These are phyloP conservation scores for Cochlearius cochlearius DNA, from an alignment of 2,113 vertebrate species.

Conservation along the genomic window DNA sequence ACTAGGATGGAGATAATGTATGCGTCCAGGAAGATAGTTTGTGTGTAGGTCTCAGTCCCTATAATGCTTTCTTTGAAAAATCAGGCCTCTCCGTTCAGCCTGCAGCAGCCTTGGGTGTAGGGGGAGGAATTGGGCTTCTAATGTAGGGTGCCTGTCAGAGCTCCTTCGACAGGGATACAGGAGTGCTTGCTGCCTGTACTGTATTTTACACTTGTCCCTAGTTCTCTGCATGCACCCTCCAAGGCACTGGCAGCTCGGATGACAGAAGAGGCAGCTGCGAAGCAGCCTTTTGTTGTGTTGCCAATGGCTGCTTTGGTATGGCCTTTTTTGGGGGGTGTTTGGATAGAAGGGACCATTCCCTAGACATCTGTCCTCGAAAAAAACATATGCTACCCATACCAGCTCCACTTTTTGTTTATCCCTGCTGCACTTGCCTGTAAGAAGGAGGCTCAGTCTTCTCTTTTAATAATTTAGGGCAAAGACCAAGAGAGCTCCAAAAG, in stretches of 20 bases:
- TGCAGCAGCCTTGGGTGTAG: not conserved
- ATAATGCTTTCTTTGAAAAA: not conserved
- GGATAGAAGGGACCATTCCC: not conserved
- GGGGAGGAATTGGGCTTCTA: not conserved
- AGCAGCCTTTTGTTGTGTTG: not conserved
- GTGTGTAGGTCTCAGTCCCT: not conserved
- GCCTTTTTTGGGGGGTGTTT: not conserved
- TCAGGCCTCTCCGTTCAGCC: not conserved
- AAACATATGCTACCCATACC: not conserved
- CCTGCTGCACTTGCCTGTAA: not conserved
- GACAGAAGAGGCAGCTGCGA: not conserved
- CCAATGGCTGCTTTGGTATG: not conserved
- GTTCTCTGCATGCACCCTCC: not conserved
- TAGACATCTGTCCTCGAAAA: not conserved
- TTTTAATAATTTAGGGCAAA: conserved; percentile 14
- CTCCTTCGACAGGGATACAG: not conserved
- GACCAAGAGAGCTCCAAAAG: not conserved
- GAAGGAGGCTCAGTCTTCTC: not conserved
- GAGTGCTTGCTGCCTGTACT: not conserved
- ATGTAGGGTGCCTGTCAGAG: not conserved
- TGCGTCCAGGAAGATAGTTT: not conserved
- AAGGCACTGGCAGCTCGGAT: not conserved
- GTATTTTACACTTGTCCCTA: not conserved
- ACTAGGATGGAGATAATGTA: not conserved
- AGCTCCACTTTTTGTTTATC: not conserved